Evolutionary conservation across 35 echinoderm and acorn worm genomes (phyloP).

Genomic region (Diadema setosum): DNA sequence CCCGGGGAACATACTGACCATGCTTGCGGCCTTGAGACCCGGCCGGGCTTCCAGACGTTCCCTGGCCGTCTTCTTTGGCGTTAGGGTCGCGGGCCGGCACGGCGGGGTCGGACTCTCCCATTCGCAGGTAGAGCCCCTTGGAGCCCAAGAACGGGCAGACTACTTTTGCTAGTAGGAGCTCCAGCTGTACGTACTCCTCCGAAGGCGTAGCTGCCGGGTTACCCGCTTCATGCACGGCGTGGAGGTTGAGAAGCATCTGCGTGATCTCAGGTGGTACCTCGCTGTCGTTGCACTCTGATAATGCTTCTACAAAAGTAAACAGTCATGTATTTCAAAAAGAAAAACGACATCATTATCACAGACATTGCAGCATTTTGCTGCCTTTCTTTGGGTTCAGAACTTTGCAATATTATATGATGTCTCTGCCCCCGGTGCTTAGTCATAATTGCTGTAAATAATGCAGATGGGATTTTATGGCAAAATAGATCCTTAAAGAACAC

Average conservation of each 20-base stretch:
- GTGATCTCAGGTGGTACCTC: conserved; percentile 63
- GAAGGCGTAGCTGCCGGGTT: conserved; percentile 13
- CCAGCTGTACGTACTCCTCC: conserved; percentile 66
- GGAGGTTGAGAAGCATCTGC: conserved; percentile 79
- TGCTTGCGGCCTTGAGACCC: neutral
- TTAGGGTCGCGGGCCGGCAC: conserved; percentile 48
- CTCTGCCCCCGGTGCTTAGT: no score
- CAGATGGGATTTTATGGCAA: no score
- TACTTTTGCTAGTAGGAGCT: conserved; percentile 71
- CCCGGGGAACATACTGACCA: conserved; percentile 2
- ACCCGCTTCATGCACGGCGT: conserved; percentile 60
- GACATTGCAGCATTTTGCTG: no score
- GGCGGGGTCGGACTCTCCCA: conserved; percentile 59
- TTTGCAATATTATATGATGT: no score
- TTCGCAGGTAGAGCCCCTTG: conserved; percentile 63
- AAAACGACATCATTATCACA: no score
- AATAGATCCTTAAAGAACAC: no score
- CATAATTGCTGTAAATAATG: no score
- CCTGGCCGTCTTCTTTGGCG: conserved; percentile 3
- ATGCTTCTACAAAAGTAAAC: conserved; percentile 40
- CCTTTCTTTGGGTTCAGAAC: no score
- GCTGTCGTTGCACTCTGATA: conserved; percentile 14
- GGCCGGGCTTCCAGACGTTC: neutral
- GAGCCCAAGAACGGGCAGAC: conserved; percentile 85
- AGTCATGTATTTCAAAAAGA: no score